Percentiles rank a stretch among this genome's conserved stretches.
Evolutionary conservation across 2,888 invertebrate species (phyloP).

Genomic region (Strigamia transsilvanica): DNA sequence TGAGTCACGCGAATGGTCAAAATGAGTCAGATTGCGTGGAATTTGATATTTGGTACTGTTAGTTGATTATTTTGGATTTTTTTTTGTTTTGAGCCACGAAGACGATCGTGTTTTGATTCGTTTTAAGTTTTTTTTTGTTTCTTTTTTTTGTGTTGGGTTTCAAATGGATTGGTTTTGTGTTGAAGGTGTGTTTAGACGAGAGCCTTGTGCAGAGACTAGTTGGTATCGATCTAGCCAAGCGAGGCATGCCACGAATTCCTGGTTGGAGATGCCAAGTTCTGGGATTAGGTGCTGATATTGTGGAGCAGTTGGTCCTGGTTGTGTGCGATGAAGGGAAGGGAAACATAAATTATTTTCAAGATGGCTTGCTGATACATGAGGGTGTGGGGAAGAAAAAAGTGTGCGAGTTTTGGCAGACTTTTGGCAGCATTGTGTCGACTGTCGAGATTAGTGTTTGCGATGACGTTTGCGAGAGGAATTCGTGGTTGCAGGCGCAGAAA

Average conservation of each 20-base stretch:
- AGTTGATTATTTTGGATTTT: not conserved
- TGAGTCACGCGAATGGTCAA: not conserved
- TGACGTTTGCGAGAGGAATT: not conserved
- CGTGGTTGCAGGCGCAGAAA: not conserved
- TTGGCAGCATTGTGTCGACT: too few relatives aligned
- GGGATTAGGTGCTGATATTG: conserved; percentile 45
- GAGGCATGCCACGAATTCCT: conserved; percentile 39
- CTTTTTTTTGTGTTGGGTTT: not conserved
- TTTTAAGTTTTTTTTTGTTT: not conserved
- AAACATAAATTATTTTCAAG: conserved; percentile 37
- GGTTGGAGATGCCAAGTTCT: conserved; percentile 44
- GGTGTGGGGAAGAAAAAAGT: not conserved
- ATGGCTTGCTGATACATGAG: conserved; percentile 6
- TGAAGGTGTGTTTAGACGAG: not conserved
- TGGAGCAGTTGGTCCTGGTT: conserved; percentile 34
- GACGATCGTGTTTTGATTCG: not conserved
- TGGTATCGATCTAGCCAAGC: conserved; percentile 33
- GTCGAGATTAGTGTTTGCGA: conserved; percentile 20
- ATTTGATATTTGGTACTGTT: not conserved
- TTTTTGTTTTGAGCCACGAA: not conserved
- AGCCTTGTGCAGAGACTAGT: conserved; percentile 4
- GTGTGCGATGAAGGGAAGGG: not conserved
- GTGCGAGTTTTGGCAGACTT: not conserved
- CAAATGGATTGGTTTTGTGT: not conserved
- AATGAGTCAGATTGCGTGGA: not conserved